Conservation (phyloP, 2,113 vertebrate species). For the Semnornis frantzii region DNA sequence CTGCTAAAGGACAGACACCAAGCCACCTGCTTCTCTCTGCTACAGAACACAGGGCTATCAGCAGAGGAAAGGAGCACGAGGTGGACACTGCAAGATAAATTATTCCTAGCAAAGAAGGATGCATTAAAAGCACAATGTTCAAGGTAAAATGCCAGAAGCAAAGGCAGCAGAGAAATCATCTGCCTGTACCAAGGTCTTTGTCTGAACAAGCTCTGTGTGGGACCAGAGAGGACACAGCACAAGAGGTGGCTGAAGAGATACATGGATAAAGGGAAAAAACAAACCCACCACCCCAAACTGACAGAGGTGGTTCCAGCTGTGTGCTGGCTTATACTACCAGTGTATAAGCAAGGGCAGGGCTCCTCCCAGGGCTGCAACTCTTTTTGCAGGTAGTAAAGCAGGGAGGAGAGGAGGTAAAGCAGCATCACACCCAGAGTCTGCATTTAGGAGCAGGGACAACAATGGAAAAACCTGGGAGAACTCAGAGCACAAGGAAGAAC, state of each 20-base stretch:
- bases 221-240: not conserved
- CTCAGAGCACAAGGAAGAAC: not conserved
- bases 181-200: not conserved
- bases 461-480: not conserved
- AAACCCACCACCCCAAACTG: not conserved
- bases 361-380: not conserved
- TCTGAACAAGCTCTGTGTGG: not conserved
- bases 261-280: not conserved
- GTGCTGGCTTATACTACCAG: not conserved
- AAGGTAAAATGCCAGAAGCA: not conserved
- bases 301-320: not conserved
- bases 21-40: not conserved
- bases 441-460: not conserved
- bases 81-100: not conserved
- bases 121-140: not conserved
- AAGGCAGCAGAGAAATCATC: not conserved
- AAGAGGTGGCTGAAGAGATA: not conserved
- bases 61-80: not conserved
- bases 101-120: not conserved
- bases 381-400: not conserved
- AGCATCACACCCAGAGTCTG: not conserved
- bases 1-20: not conserved
- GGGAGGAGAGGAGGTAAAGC: not conserved
- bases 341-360: not conserved
- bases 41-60: not conserved